Percentiles rank a stretch among this genome's conserved stretches.
These are phyloP conservation scores for Myotis planiceps DNA, from an alignment of 2,797 vertebrate species.

Conservation along the genomic window DNA sequence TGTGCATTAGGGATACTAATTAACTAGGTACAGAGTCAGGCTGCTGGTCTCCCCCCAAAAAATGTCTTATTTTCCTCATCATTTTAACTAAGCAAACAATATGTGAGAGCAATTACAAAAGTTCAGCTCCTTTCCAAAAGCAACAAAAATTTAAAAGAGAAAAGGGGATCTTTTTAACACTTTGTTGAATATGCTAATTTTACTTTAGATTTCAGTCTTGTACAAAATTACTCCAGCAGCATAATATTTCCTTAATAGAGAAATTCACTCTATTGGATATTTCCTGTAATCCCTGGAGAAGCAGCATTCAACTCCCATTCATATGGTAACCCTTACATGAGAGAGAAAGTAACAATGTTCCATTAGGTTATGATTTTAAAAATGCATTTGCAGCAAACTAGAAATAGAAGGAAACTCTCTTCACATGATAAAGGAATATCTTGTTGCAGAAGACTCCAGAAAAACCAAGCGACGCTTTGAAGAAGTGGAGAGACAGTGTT, in stretches of 20 bases:
- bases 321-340: neutral
- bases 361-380: neutral
- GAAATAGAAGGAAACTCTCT: neutral
- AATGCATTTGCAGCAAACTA: neutral
- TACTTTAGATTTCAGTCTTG: slow-evolving; percentile 44
- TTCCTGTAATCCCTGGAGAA: neutral
- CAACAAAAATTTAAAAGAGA: neutral
- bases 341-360: neutral
- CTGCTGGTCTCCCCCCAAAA: too few species aligned
- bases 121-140: neutral
- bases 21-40: too few species aligned
- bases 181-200: neutral
- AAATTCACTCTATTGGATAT: neutral
- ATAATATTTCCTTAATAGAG: slow-evolving; percentile 22
- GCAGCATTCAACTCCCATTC: neutral
- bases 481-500: too few species aligned
- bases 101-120: neutral
- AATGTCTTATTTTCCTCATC: too few species aligned
- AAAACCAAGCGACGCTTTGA: too few species aligned
- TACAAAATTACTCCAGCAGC: neutral
- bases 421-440: neutral
- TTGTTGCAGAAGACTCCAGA: too few species aligned
- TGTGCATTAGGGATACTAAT: too few species aligned
- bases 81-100: neutral
- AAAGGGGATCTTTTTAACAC: neutral